Conservation (phyloP, 2,888 invertebrate genomes). For the Sinodicranocentrus sp. region DNA sequence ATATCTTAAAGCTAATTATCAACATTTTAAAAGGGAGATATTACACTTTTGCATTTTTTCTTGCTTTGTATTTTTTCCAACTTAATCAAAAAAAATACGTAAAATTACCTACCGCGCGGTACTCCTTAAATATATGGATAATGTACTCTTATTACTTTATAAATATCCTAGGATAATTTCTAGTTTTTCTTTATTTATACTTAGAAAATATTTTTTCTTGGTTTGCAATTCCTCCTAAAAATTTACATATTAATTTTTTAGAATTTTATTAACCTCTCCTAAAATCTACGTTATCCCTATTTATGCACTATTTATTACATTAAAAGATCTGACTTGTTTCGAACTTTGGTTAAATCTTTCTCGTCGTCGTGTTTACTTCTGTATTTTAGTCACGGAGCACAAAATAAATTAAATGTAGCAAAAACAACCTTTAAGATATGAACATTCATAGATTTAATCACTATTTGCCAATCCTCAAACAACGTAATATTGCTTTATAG, state of each 20-base stretch:
- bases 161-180: background rate
- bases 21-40: no score
- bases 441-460: no score
- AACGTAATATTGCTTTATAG: no score
- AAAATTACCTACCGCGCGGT: no score
- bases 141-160: no score
- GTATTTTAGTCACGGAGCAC: background rate
- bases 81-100: no score
- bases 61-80: no score
- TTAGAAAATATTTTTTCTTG: background rate
- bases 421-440: background rate
- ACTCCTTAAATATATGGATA: no score
- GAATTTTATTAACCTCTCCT: background rate
- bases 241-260: slow-evolving; percentile 4
- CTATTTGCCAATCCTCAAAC: no score
- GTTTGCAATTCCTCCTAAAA: no score
- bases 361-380: background rate
- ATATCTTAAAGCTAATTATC: no score
- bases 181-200: background rate
- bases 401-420: background rate
- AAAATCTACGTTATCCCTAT: slow-evolving; percentile 1
- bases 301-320: slow-evolving; percentile 28
- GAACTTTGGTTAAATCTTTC: slow-evolving; percentile 60
- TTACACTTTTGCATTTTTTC: no score
- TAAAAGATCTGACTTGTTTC: slow-evolving; percentile 54